Evolutionary conservation across 2,113 vertebrate genomes (phyloP).

Genomic region (Crotalus horridus): DNA sequence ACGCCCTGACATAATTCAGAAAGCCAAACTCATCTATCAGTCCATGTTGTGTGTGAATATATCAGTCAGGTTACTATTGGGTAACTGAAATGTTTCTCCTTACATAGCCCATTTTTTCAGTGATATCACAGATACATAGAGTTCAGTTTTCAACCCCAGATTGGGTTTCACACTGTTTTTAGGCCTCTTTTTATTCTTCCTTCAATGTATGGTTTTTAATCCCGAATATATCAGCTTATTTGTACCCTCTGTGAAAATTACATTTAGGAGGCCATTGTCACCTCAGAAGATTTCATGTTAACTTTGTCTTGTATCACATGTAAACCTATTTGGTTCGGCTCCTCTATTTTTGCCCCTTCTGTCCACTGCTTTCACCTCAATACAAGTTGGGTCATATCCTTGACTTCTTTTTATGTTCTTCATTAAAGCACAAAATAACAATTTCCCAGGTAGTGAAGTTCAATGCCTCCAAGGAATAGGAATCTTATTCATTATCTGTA

Average conservation of each 20-base stretch:
- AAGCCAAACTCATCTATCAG: not conserved
- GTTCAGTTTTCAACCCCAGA: not conserved
- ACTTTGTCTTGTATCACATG: not conserved
- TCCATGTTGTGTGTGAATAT: not conserved
- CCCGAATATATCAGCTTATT: not conserved
- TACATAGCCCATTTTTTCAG: not conserved
- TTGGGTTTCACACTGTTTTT: not conserved
- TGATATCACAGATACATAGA: not conserved
- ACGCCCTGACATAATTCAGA: not conserved
- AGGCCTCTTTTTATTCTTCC: not conserved
- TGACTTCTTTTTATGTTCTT: not conserved
- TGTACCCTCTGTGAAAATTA: not conserved
- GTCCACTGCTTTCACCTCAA: not conserved
- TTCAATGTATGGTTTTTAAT: not conserved
- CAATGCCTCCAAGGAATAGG: not conserved
- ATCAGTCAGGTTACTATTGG: not conserved
- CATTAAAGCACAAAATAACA: not conserved
- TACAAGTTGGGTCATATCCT: not conserved
- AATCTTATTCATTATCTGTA: not conserved
- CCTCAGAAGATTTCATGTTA: not conserved
- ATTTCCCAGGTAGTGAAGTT: not conserved
- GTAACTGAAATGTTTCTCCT: not conserved
- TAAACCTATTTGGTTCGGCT: not conserved
- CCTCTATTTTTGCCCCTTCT: not conserved
- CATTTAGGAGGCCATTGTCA: not conserved